Percentiles rank a stretch among this genome's conserved stretches.
phyloP scores from a whole-genome alignment of 2,113 vertebrate genomes.

The Nothoprocta perdicaria region DNA sequence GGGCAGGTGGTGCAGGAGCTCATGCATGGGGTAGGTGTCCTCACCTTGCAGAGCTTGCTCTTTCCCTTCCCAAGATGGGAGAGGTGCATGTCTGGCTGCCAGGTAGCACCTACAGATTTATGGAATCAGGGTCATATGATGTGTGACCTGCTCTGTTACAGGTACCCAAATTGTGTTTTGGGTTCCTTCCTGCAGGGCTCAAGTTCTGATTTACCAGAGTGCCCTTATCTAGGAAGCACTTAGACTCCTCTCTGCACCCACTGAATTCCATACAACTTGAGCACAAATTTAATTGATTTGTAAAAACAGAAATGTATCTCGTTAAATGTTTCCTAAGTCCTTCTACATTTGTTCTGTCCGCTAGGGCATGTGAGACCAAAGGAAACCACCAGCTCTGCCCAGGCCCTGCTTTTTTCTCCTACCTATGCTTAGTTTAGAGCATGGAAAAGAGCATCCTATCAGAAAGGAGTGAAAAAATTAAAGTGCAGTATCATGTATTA shows the following conservation, averaged over 20 bases:
- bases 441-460: neutral
- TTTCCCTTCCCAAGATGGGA: neutral
- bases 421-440: neutral
- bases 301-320: neutral
- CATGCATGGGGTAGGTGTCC: neutral
- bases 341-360: neutral
- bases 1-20: neutral
- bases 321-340: neutral
- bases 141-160: neutral
- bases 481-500: neutral
- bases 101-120: no score
- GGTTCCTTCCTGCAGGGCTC: neutral
- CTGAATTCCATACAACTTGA: fast-evolving
- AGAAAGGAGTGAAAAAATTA: neutral
- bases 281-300: neutral
- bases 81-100: neutral
- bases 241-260: neutral
- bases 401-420: neutral
- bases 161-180: fast-evolving
- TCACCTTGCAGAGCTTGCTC: neutral
- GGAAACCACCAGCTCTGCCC: neutral
- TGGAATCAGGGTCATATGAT: neutral
- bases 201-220: neutral
- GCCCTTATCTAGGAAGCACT: neutral
- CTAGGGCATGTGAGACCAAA: neutral